These are phyloP conservation scores for Oncorhynchus keta DNA, from an alignment of 2,113 vertebrate species.

Conservation along the genomic window DNA sequence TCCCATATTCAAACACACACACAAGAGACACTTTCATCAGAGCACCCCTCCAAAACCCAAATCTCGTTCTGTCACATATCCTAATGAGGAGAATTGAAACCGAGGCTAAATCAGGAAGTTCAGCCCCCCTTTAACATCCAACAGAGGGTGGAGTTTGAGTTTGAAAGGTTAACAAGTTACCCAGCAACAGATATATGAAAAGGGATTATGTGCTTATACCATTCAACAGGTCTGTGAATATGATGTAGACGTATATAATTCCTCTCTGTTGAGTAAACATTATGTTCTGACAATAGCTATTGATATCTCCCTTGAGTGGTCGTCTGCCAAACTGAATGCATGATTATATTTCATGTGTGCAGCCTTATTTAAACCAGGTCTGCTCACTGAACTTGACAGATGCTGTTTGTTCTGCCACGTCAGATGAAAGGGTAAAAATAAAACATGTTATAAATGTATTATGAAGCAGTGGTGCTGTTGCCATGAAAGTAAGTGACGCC, in stretches of 20 bases:
- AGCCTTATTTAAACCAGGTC: slow-evolving; percentile 5
- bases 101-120: too few relatives aligned
- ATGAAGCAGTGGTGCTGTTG: slow-evolving; percentile 19
- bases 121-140: too few relatives aligned
- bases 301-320: neutral
- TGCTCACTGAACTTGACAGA: slow-evolving; percentile 28
- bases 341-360: neutral
- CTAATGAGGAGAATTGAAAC: too few relatives aligned
- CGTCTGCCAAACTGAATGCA: neutral
- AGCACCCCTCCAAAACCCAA: too few relatives aligned
- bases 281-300: neutral
- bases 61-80: too few relatives aligned
- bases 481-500: slow-evolving; percentile 40
- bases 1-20: too few relatives aligned
- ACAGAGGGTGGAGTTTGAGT: neutral
- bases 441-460: slow-evolving; percentile 53
- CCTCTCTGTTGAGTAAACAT: neutral
- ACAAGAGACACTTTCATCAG: too few relatives aligned
- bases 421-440: slow-evolving; percentile 61
- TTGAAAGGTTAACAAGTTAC: neutral
- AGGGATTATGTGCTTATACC: neutral
- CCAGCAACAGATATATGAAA: neutral
- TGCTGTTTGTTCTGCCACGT: slow-evolving; percentile 41
- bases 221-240: neutral
- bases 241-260: neutral